Evolutionary conservation across 2,888 invertebrate genomes (phyloP).

Genomic region (Drosophila mimetica): DNA sequence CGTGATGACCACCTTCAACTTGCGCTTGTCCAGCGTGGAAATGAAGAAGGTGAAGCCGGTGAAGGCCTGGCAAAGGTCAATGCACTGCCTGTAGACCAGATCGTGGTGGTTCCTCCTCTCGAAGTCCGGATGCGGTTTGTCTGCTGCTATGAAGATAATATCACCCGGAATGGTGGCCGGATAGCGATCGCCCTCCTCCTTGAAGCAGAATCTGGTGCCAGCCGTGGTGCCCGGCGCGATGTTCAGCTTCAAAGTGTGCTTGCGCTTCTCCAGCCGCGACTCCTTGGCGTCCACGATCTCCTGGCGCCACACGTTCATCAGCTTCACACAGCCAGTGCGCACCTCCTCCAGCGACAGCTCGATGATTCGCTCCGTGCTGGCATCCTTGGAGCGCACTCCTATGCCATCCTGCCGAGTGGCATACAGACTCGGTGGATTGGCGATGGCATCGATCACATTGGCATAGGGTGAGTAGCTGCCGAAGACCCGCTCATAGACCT

Average conservation of each 20-base stretch:
- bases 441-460: constrained; percentile 88
- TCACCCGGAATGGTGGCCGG: constrained; percentile 89
- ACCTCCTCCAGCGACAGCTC: constrained; percentile 87
- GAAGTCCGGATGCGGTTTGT: constrained; percentile 89
- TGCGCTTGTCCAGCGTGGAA: constrained; percentile 89
- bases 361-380: constrained; percentile 86
- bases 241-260: constrained; percentile 90
- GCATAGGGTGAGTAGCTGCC: constrained; percentile 93
- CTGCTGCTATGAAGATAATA: constrained; percentile 90
- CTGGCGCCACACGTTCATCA: constrained; percentile 91
- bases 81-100: constrained; percentile 87
- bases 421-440: constrained; percentile 88
- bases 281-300: constrained; percentile 88
- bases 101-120: constrained; percentile 88
- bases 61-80: constrained; percentile 89
- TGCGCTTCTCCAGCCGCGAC: constrained; percentile 87
- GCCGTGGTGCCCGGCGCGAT: constrained; percentile 90
- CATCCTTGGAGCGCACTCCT: constrained; percentile 88
- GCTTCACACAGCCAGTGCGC: constrained; percentile 91
- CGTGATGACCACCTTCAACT: constrained; percentile 88
- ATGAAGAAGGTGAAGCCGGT: constrained; percentile 89
- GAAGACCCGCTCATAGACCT: constrained; percentile 92
- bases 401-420: constrained; percentile 87
- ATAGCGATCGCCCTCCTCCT: constrained; percentile 92
- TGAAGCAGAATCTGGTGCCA: constrained; percentile 90